These are phyloP conservation scores for Pterois miles DNA, from an alignment of 2,797 vertebrate genomes.

Conservation along the genomic window DNA sequence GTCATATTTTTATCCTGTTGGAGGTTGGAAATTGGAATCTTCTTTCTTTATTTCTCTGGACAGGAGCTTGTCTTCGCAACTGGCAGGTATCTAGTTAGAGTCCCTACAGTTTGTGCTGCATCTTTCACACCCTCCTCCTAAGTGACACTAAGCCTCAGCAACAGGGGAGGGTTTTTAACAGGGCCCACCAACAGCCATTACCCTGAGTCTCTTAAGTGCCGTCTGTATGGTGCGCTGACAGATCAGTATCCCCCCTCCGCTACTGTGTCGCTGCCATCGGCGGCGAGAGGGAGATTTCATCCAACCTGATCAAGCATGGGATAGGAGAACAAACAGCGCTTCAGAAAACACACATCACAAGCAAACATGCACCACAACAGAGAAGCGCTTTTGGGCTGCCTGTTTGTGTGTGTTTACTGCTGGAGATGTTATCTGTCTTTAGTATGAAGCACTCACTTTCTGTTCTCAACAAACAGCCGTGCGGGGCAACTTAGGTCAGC, in stretches of 20 bases:
- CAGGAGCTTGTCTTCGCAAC: slow-evolving; percentile 46
- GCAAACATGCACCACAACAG: slow-evolving; percentile 58
- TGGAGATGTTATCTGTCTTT: slow-evolving; percentile 69
- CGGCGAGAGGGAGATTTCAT: slow-evolving; percentile 61
- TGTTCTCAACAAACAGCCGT: slow-evolving; percentile 59
- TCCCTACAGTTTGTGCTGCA: slow-evolving; percentile 57
- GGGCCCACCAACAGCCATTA: slow-evolving; percentile 71
- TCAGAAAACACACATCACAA: slow-evolving; percentile 64
- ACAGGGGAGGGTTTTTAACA: slow-evolving; percentile 74
- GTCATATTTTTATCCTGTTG: slow-evolving; percentile 25
- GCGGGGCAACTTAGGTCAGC: slow-evolving; percentile 65
- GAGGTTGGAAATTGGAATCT: slow-evolving; percentile 34
- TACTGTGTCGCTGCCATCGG: slow-evolving; percentile 55
- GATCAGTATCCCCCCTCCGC: slow-evolving; percentile 66
- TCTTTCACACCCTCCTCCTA: slow-evolving; percentile 72
- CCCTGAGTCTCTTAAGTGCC: slow-evolving; percentile 78
- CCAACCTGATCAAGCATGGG: slow-evolving; percentile 71
- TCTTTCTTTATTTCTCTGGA: slow-evolving; percentile 45
- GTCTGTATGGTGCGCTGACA: slow-evolving; percentile 71
- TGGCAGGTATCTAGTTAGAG: slow-evolving; percentile 68
- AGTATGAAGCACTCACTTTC: slow-evolving; percentile 61
- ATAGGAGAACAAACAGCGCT: slow-evolving; percentile 64
- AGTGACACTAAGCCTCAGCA: slow-evolving; percentile 78
- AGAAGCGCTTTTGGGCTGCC: slow-evolving; percentile 33
- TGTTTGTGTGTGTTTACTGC: slow-evolving; percentile 28